Evolutionary conservation across 2,797 vertebrate species (phyloP), one percentile per base, ranked within the genome.

Genomic region (Cyprinella venusta): DNA sequence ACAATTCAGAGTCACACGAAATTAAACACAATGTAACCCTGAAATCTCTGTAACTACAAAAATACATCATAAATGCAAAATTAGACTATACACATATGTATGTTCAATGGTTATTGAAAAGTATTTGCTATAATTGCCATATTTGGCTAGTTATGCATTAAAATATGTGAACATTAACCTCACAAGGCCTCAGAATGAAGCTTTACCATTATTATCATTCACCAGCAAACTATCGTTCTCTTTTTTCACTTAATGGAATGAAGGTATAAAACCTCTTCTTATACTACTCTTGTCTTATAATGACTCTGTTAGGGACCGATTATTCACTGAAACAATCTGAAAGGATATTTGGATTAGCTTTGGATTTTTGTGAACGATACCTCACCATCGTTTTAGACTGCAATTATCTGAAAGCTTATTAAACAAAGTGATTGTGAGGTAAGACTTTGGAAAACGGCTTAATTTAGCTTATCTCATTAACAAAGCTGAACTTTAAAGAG

Each of bases 391-490:
- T 42, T 75, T 75, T 12, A 76, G 38, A 24, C 48, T 56, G 36
- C 81, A 30, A 42, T 76, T 24, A 61, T 56, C 68, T 76, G 48
- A 76, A 68, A 76, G 24, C 38, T 48, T 76, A 69, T 76, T 59
- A 77, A 80, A 84, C 69, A 59, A 80, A 74, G 24, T 64, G 33
- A 65, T 56, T 54, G 24, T 80, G 74, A 80, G 64, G 33, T 52
- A 26, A 68, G 48, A 68, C 71, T 82, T 26, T 56, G 61, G 65
- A 76, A 68, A 33, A 68, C 5, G 7, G 63, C 38, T 76, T 83
- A 59, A 76, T 83, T 83, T 76, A 61, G 72, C 52, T 76, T 83
- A 76, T 83, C 81, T 83, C 52, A 78, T 83, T 77, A 83, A 61
- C 52, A 59, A 77, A 83, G 30, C 65, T 61, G 13, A 61, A 77